Base-by-base conservation (phyloP, 1,140 invertebrate genomes). In the Pachyrhynchus sulphureomaculatus region DNA sequence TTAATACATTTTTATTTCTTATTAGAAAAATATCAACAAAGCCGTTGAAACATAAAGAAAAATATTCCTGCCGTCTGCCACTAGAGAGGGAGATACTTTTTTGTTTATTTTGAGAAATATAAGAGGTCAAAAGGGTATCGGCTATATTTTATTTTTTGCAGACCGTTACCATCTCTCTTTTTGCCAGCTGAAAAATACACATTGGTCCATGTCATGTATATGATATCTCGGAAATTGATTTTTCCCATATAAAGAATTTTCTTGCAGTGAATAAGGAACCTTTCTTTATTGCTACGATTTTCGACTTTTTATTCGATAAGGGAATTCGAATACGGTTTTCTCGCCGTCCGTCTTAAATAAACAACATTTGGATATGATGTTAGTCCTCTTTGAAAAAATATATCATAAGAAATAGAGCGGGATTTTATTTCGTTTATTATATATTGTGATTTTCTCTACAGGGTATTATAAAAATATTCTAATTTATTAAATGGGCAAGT, bases 211-310 rank as follows among this genome's bases (percentile, higher is more conserved):
- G 52, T 54, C 52, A 54, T 54, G 52, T 54, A 54, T 54, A 54
- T 54, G 32, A 57, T 41, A 57, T 47, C 41, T 48, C 42, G 54
- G 45, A 57, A 57, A 57, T 57, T 57, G 54, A 57, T 57, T 57
- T 57, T 57, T 42, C 21, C 36, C 42, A 45, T 48, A 57, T 47
- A 47, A 42, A 57, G 33, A 36, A 39, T 21, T 42, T 55, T 55
- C 39, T 55, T 12, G 36, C 12, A 24, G n/a, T 23, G 37, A 55
- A 29, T 55, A 33, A 55, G 13, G 15, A 29, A 29, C 36, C 37
- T 51, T 29, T 55, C 37, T 36, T 54, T 54, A 45, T 45, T 32
- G 47, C 13, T 26, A 15, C 20, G 47, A 51, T 34, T 33, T 51
- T 51, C 32, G 47, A 33, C 29, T 34, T 51, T 51, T 51, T 36